These are phyloP conservation scores for Pseudococcus longispinus DNA, from an alignment of 2,888 invertebrate genomes.

Conservation along the genomic window DNA sequence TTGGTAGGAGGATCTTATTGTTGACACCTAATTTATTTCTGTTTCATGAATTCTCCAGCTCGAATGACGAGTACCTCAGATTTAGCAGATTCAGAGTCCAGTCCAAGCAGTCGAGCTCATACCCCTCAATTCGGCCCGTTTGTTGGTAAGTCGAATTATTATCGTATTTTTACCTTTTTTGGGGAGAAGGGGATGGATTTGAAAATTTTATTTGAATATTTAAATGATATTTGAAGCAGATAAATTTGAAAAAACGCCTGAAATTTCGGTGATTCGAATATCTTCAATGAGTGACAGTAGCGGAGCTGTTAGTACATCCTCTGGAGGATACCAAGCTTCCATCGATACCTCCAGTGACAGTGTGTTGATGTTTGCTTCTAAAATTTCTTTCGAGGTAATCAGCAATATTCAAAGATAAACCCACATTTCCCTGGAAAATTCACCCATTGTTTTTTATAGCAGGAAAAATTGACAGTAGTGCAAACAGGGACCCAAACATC, in stretches of 20 bases:
- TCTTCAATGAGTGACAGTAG: conserved; percentile 49
- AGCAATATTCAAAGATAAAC: neutral
- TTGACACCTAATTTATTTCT: no score
- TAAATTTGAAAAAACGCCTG: conserved; percentile 39
- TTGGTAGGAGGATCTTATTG: no score
- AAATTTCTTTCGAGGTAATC: conserved; percentile 22
- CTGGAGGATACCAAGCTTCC: conserved; percentile 50
- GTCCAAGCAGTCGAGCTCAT: conserved; percentile 35
- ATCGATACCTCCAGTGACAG: conserved; percentile 51
- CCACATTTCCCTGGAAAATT: neutral
- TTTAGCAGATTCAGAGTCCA: conserved; percentile 47
- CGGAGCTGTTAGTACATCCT: conserved; percentile 32
- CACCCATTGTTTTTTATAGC: neutral
- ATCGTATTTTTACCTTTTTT: neutral
- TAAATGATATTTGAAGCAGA: neutral
- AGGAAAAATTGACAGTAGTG: conserved; percentile 61
- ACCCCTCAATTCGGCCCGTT: conserved; percentile 25
- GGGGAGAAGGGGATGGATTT: neutral
- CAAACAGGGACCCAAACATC: conserved; percentile 77
- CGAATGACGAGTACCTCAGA: conserved; percentile 36
- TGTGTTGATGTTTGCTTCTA: conserved; percentile 24
- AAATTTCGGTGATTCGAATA: conserved; percentile 26
- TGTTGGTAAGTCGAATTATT: neutral
- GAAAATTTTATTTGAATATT: neutral
- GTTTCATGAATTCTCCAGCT: neutral